Conservation (phyloP, 1,140 invertebrate genomes). For the Megalonaias nervosa region DNA sequence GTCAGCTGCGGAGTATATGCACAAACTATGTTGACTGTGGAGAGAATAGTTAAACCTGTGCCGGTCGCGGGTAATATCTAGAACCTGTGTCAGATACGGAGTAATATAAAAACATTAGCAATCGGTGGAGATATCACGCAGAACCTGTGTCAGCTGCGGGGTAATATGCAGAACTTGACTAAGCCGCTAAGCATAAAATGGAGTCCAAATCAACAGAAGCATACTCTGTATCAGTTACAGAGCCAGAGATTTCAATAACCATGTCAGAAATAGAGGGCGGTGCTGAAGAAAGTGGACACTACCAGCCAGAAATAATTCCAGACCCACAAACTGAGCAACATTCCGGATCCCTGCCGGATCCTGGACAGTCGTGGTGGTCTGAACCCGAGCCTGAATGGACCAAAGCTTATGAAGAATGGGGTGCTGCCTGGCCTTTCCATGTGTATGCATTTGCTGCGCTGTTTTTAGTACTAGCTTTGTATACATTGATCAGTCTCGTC, state of each 20-base stretch:
- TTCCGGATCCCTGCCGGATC: neutral
- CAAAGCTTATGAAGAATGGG: slow-evolving; percentile 25
- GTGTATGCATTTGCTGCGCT: slow-evolving; percentile 33
- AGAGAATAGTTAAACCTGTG: too few species aligned
- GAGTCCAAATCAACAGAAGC: too few species aligned
- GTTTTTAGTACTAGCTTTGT: slow-evolving; percentile 21
- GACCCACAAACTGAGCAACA: slow-evolving; percentile 17
- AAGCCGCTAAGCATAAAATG: too few species aligned
- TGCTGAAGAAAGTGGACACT: neutral
- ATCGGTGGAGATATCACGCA: too few species aligned
- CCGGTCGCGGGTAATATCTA: too few species aligned
- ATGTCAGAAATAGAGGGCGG: neutral
- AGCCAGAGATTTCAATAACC: neutral
- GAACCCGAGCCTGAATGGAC: slow-evolving; percentile 45
- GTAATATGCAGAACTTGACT: too few species aligned
- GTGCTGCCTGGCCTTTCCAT: slow-evolving; percentile 43
- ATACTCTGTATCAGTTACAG: too few species aligned
- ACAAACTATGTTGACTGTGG: too few species aligned
- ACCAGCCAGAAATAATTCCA: neutral
- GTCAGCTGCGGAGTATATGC: too few species aligned
- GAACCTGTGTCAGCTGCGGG: too few species aligned
- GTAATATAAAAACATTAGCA: too few species aligned
- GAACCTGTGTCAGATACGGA: too few species aligned
- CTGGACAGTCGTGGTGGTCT: slow-evolving; percentile 14
- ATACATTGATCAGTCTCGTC: slow-evolving; percentile 9